Percentiles rank a stretch among this genome's conserved stretches.
phyloP scores from a whole-genome alignment of 2,797 vertebrate genomes.

The Onychomys leucogaster region DNA sequence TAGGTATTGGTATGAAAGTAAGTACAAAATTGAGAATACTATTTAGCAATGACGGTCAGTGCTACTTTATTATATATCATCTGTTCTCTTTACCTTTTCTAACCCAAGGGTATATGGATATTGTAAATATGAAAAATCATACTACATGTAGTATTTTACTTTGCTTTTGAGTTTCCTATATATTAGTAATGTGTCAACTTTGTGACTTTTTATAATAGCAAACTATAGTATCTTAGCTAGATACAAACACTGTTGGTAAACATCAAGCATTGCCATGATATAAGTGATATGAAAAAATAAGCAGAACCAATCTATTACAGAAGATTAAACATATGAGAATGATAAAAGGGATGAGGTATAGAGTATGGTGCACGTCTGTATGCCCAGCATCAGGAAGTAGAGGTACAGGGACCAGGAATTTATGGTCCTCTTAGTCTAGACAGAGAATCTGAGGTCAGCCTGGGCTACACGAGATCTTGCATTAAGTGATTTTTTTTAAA shows the following conservation, averaged over 20 bases:
- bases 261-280: background rate
- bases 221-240: background rate
- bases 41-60: background rate
- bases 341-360: background rate
- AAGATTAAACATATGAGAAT: background rate
- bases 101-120: background rate
- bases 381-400: background rate
- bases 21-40: constrained; percentile 34
- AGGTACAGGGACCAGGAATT: too few species aligned
- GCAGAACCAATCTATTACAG: background rate
- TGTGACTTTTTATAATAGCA: background rate
- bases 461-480: background rate
- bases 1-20: background rate
- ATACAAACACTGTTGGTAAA: background rate
- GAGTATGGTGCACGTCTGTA: background rate
- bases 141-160: background rate
- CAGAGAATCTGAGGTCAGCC: background rate
- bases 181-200: background rate
- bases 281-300: background rate
- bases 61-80: background rate
- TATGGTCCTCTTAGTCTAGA: background rate
- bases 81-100: constrained; percentile 23
- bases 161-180: constrained; percentile 49
- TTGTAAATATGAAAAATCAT: background rate
- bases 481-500: background rate